Base-by-base conservation (phyloP, 2,888 invertebrate species). In the Epistrophe eligans region DNA sequence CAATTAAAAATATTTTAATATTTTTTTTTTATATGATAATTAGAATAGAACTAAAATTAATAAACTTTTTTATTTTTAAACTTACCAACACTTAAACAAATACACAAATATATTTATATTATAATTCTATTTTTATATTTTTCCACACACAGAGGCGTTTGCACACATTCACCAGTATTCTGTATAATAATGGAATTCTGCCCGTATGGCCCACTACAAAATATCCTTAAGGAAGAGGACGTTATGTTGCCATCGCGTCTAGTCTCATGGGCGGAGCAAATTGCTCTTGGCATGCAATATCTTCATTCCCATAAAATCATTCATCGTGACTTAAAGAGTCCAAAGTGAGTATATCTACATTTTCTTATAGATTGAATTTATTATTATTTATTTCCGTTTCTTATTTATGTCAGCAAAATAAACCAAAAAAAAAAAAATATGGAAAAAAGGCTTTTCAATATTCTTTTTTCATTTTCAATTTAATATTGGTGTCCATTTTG, bases 151-250 rank as follows among this genome's bases (percentile, higher is more conserved):
- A 96, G 96, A 92, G 99, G 99, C 66, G 97, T 99, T 7, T 99
- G 99, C 92, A 97, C 97, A 1, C 96, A 97, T 91, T 95, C 97
- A 8, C 98, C 98, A 0, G 97, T 97, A 90, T 98, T 96, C 91
- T 98, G 98, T 92, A 97, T 99, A 89, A 95, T 99, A 76, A 99
- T 99, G 99, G 99, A 99, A 92, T 99, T 95, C 93, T 99, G 99
- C 92, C 97, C 98, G 4, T 97, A 97, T 90, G 99, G 99, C 4
- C 97, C 99, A 28, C 94, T 99, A 57, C 99, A 97, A 93, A 97
- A 98, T 92, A 95, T 98, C 90, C 94, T 99, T 74, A 95, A 95
- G 89, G 96, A 96, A 89, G 97, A 97, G 40, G 95, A 97, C 90
- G 95, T 96, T 89, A 96, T 99, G 90, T 95, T 97, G 67, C 98